phyloP scores from a whole-genome alignment of 1,140 invertebrate species.

The Acromyrmex heyeri region DNA sequence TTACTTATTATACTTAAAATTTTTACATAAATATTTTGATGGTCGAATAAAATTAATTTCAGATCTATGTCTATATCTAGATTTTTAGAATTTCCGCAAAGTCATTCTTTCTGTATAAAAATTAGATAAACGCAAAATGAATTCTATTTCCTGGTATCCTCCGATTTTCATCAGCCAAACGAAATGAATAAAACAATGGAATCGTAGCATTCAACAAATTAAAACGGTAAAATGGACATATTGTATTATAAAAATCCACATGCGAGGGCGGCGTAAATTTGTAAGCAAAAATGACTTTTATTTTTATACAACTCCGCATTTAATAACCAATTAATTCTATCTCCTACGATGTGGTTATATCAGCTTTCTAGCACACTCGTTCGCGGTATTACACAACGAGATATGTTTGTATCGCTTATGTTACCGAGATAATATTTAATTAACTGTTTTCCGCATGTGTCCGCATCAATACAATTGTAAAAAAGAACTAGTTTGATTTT shows the following conservation, averaged over 20 bases:
- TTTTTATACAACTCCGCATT: neutral
- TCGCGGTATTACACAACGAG: neutral
- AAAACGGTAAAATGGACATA: neutral
- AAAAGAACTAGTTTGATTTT: neutral
- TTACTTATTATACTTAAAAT: no score
- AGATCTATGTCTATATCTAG: no score
- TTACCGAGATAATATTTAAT: slow-evolving; percentile 24
- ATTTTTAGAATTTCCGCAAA: no score
- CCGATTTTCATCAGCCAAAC: neutral
- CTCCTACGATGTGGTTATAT: neutral
- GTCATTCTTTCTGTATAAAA: neutral
- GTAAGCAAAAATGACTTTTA: neutral
- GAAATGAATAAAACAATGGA: neutral
- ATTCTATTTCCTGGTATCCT: neutral
- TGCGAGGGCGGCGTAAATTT: neutral
- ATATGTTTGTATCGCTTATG: slow-evolving; percentile 1
- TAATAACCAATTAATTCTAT: slow-evolving; percentile 2
- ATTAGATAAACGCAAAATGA: neutral
- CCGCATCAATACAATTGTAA: neutral
- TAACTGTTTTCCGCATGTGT: neutral
- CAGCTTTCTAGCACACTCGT: neutral
- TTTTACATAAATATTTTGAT: no score
- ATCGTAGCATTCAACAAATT: neutral
- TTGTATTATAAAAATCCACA: slow-evolving; percentile 4
- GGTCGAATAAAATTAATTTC: no score